Conservation (phyloP, 2,797 vertebrate species). For the Danio tinwini region DNA sequence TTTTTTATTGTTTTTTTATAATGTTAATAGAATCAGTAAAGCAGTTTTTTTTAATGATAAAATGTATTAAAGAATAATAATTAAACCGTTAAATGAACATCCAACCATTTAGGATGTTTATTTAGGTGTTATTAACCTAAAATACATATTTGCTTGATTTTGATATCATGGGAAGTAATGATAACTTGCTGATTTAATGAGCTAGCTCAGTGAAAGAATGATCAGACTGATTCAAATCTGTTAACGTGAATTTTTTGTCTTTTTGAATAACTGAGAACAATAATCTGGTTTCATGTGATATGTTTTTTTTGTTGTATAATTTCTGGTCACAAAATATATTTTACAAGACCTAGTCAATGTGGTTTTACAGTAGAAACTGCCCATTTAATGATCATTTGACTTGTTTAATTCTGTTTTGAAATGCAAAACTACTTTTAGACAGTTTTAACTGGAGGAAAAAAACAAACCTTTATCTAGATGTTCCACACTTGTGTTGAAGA, state of each 20-base stretch:
- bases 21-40: neutral
- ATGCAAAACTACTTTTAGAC: neutral
- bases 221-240: neutral
- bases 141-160: neutral
- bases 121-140: neutral
- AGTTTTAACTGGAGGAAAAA: neutral
- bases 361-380: neutral
- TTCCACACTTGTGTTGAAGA: neutral
- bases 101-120: no score
- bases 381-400: neutral
- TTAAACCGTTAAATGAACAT: neutral
- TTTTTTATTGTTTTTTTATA: conserved; percentile 20
- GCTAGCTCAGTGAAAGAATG: neutral
- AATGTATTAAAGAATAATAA: no score
- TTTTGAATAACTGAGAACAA: no score
- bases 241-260: no score
- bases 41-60: neutral
- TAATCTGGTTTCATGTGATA: no score
- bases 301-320: no score
- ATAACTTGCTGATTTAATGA: neutral
- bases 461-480: neutral
- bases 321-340: no score
- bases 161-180: neutral
- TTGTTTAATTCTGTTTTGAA: neutral
- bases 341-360: no score